These are phyloP conservation scores for Thaumatotibia leucotreta DNA, from an alignment of 1,140 invertebrate genomes.

Conservation along the genomic window DNA sequence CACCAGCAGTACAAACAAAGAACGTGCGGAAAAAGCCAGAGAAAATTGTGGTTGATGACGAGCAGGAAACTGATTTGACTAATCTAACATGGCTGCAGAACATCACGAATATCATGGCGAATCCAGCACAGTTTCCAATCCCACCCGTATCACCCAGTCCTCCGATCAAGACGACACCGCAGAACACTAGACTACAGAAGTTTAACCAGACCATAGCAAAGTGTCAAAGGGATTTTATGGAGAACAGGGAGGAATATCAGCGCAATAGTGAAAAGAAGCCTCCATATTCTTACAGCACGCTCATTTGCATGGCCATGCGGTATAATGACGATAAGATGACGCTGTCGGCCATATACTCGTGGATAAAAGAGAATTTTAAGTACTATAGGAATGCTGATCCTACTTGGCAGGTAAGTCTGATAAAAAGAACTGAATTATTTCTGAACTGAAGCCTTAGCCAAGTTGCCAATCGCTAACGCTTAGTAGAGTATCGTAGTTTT, in stretches of 20 bases:
- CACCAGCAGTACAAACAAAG: constrained; percentile 24
- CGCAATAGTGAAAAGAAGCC: constrained; percentile 90
- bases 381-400: constrained; percentile 92
- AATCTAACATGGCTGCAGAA: constrained; percentile 94
- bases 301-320: constrained; percentile 96
- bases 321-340: constrained; percentile 95
- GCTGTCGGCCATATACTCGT: constrained; percentile 92
- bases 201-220: constrained; percentile 70
- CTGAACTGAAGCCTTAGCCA: no score
- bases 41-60: constrained; percentile 65
- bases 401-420: constrained; percentile 93
- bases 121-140: constrained; percentile 86
- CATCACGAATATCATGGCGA: constrained; percentile 84
- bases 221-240: constrained; percentile 79
- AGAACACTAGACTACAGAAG: constrained; percentile 67
- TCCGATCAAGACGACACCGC: constrained; percentile 60
- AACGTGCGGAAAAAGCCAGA: constrained; percentile 30
- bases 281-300: constrained; percentile 93
- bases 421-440: no score
- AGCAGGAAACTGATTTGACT: constrained; percentile 85
- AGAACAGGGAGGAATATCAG: constrained; percentile 87
- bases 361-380: constrained; percentile 95
- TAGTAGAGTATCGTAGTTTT: no score
- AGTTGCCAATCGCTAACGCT: no score
- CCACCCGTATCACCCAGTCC: constrained; percentile 85